phyloP scores from a whole-genome alignment of 2,888 invertebrate species.

The Metalampra italica region DNA sequence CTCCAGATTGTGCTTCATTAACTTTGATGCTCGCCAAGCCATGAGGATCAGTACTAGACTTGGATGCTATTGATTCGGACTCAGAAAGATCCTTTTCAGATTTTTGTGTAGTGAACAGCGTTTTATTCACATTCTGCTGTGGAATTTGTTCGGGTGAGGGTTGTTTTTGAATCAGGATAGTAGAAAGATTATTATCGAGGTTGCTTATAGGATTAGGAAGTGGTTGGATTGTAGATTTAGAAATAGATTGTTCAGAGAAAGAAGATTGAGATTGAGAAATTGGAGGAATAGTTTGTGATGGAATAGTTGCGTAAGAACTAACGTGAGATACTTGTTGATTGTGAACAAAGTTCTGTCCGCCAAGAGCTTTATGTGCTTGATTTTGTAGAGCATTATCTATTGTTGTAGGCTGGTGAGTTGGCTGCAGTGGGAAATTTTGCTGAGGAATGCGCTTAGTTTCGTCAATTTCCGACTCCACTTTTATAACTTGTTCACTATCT shows the following conservation, averaged over 20 bases:
- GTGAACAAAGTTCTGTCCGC: conserved; percentile 33
- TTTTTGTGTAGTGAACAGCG: conserved; percentile 47
- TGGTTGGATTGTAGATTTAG: conserved; percentile 29
- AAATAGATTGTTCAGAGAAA: conserved; percentile 34
- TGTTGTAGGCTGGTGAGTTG: conserved; percentile 17
- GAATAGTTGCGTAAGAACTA: conserved; percentile 29
- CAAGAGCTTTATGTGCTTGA: conserved; percentile 31
- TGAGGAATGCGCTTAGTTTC: conserved; percentile 30
- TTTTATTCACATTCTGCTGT: conserved; percentile 37
- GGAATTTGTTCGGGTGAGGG: conserved; percentile 36
- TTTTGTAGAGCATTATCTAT: conserved; percentile 29
- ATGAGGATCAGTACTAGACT: conserved; percentile 50
- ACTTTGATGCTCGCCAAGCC: conserved; percentile 34
- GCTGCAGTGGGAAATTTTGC: conserved; percentile 17
- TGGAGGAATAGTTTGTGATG: conserved; percentile 30
- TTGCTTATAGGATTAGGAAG: conserved; percentile 30
- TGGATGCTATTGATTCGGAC: conserved; percentile 52
- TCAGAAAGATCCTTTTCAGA: conserved; percentile 60
- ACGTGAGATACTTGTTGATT: conserved; percentile 38
- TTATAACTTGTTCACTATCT: conserved; percentile 29
- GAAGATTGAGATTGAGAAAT: conserved; percentile 29
- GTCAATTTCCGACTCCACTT: conserved; percentile 28
- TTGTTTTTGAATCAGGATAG: conserved; percentile 43
- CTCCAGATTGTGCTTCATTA: conserved; percentile 41
- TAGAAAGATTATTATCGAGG: conserved; percentile 34